Evolutionary conservation across 2,113 vertebrate genomes (phyloP), one percentile per base, ranked within the genome.

Genomic region (Ictalurus punctatus): DNA sequence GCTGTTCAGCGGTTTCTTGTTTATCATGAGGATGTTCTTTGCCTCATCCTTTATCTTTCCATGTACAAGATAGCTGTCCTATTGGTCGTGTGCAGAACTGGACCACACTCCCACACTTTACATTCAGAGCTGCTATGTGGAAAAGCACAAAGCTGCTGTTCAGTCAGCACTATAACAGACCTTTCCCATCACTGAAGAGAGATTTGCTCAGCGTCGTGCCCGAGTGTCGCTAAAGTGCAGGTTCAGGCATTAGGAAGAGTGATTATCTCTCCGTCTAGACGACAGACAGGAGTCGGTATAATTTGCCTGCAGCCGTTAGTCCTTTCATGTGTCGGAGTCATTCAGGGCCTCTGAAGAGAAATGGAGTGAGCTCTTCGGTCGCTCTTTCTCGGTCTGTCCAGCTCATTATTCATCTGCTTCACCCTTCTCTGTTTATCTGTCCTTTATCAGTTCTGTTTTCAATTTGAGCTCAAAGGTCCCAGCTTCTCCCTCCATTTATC

Each of bases 261-360:
- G 84, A 91, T 89, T 90, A 92, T 90, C 89, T 82, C 69, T 86
- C 90, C 85, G 91, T 92, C 92, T 93, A 92, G 93, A 92, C 92
- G 86, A 92, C 86, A 87, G 87, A 92, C 84, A 85, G 88, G 88
- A 92, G 91, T 88, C 90, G 48, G 84, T 88, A 84, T 90, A 93
- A 92, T 91, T 92, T 86, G 71, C 85, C 87, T 85, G 71, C 89
- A 78, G 88, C 63, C 78, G 48, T 82, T 84, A 52, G 80, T 79
- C 89, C 89, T 92, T 92, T 92, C 90, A 92, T 93, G 90, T 90
- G 86, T 85, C 74, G 59, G 61, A 67, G 81, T 80, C n/a, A 37
- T 69, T 83, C 84, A 59, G 85, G 56, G 90, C 85, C 88, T 89
- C 44, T 58, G 40, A 85, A 69, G 63, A 85, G 65, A 73, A 71